phyloP scores from a whole-genome alignment of 2,888 invertebrate genomes.

The Thera obeliscata region DNA sequence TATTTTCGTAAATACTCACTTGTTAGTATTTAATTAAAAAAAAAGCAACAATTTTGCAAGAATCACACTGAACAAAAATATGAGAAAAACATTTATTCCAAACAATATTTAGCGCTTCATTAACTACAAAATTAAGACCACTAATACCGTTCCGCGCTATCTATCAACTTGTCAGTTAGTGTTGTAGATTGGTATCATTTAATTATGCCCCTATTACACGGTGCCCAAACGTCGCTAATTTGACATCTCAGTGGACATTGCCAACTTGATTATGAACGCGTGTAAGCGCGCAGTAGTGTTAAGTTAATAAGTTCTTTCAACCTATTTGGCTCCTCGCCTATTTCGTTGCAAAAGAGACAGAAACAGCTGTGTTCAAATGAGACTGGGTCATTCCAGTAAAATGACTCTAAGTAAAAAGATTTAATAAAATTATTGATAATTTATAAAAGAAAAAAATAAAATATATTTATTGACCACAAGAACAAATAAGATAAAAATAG shows the following conservation, averaged over 20 bases:
- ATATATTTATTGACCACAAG: too few species aligned
- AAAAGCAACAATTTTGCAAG: background rate
- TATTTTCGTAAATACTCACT: too few species aligned
- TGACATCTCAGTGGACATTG: constrained; percentile 29
- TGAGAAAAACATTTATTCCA: background rate
- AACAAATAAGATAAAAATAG: too few species aligned
- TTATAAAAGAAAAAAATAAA: too few species aligned
- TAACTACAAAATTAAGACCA: background rate
- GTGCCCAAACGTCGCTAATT: constrained; percentile 32
- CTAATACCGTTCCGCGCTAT: constrained; percentile 16
- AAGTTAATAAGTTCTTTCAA: too few species aligned
- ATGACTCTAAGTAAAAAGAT: too few species aligned
- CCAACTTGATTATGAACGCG: constrained; percentile 3
- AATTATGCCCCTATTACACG: constrained; percentile 48
- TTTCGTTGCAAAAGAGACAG: too few species aligned
- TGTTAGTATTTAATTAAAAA: too few species aligned
- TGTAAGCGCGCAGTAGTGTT: background rate
- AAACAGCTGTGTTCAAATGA: too few species aligned
- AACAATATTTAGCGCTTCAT: background rate
- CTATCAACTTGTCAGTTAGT: constrained; percentile 23
- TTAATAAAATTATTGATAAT: too few species aligned
- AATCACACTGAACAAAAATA: background rate
- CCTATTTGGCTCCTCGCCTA: too few species aligned
- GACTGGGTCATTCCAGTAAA: too few species aligned
- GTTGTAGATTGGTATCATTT: constrained; percentile 46